Evolutionary conservation across 2,797 vertebrate genomes (phyloP).

Genomic region (Chelmon rostratus): DNA sequence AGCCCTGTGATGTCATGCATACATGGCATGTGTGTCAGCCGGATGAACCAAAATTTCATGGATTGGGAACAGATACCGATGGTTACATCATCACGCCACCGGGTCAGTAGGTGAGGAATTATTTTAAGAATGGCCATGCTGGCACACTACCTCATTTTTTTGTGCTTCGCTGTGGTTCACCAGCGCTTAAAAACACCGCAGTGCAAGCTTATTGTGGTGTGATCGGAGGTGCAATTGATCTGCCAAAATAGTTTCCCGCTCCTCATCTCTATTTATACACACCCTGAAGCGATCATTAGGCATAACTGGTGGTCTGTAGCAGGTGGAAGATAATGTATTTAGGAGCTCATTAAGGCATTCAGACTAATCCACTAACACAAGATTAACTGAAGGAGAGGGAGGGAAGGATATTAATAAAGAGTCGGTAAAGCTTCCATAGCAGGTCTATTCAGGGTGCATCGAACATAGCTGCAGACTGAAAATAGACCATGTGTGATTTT

Average conservation of each 20-base stretch:
- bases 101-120: slow-evolving; percentile 45
- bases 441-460: slow-evolving; percentile 23
- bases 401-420: slow-evolving; percentile 55
- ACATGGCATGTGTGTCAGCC: slow-evolving; percentile 33
- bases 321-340: slow-evolving; percentile 57
- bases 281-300: slow-evolving; percentile 48
- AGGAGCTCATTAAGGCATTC: slow-evolving; percentile 61
- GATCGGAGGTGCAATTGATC: slow-evolving; percentile 40
- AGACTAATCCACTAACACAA: slow-evolving; percentile 47
- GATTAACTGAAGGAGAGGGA: slow-evolving; percentile 50
- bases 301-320: slow-evolving; percentile 42
- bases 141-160: neutral
- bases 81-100: slow-evolving; percentile 43
- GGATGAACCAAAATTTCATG: slow-evolving; percentile 23
- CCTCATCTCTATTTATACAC: slow-evolving; percentile 52
- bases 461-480: slow-evolving; percentile 39
- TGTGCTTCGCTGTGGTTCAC: neutral
- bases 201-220: slow-evolving; percentile 12
- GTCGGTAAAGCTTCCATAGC: slow-evolving; percentile 14
- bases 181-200: slow-evolving; percentile 31
- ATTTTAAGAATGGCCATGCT: neutral
- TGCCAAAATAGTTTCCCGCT: slow-evolving; percentile 51
- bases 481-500: slow-evolving; percentile 53
- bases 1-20: slow-evolving; percentile 37
- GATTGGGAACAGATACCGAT: slow-evolving; percentile 41